These are phyloP conservation scores for Microplitis demolitor DNA, from an alignment of 1,140 invertebrate species.

Conservation along the genomic window DNA sequence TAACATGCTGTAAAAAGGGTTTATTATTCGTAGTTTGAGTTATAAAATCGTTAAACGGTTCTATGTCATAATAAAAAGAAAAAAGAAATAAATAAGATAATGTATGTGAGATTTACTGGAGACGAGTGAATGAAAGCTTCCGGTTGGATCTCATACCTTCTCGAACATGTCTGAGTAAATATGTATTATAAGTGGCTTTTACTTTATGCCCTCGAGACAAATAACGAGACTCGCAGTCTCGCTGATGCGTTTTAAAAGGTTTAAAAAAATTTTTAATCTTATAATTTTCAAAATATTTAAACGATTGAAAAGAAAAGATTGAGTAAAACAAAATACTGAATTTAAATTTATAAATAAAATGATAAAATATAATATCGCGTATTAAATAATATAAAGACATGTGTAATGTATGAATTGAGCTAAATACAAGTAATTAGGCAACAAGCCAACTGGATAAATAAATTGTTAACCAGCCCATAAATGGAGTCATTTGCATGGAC, in stretches of 20 bases:
- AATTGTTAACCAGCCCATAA: slow-evolving; percentile 9
- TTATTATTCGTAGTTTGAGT: too few species aligned
- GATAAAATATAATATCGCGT: background rate
- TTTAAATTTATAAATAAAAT: too few species aligned
- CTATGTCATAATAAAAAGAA: background rate
- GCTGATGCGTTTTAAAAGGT: background rate
- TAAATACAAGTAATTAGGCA: slow-evolving; percentile 25
- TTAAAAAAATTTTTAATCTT: background rate
- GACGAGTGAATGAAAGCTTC: background rate
- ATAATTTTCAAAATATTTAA: background rate
- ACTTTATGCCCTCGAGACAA: background rate
- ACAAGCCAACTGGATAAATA: slow-evolving; percentile 17
- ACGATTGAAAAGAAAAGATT: background rate
- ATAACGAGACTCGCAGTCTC: background rate
- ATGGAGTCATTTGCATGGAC: slow-evolving; percentile 9
- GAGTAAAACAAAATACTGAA: background rate
- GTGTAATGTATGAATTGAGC: too few species aligned
- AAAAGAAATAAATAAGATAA: background rate
- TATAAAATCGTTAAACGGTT: too few species aligned
- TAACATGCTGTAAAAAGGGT: too few species aligned
- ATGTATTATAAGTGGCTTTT: background rate
- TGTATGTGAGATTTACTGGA: background rate
- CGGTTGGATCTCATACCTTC: background rate
- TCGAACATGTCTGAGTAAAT: background rate
- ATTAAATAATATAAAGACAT: background rate